Evolutionary conservation across 2,797 vertebrate genomes (phyloP), one percentile per base, ranked within the genome.

Genomic region (Notoglanidium macrostoma): DNA sequence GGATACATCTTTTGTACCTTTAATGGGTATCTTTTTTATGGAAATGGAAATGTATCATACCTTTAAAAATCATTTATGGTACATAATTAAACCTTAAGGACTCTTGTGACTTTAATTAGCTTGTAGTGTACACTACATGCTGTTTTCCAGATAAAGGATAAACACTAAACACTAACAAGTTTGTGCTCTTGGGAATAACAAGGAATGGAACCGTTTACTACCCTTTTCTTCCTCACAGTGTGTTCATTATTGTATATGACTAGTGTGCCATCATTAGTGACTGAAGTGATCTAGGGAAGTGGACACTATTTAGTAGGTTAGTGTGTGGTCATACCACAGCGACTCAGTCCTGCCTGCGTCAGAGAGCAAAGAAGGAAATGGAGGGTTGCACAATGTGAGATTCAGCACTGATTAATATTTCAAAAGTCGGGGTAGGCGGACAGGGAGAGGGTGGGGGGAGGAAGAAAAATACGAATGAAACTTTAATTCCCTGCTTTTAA

Each of bases 331-430:
- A 12, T 67, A 82, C 51, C 61, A 32, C 61, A 51, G 26, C 59
- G 4, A 23, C 40, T 63, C 40, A 17, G 79, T 46, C 61, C 29
- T 84, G 79, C 79, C 65, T 51, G 49, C 23, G 44, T 84, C 72
- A 63, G 74, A 80, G 61, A 83, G 84, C 83, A 70, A 76, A 83
- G 67, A 35, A 74, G 86, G 70, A 78, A 77, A 63, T 59, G 46
- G 55, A 87, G 67, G 51, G 32, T 55, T 87, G 67, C 85, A 84
- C 90, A 87, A 91, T 86, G 91, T 90, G 93, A 94, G 94, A 95
- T 92, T 95, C 94, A 94, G 92, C 93, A 92, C 85, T 90, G 91
- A 92, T 94, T 68, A 92, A 95, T 94, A 93, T 94, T 95, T 95
- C 46, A 92, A 94, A 89, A 61, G 87, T 81, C 32, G 44, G 82